Evolutionary conservation across 2,113 vertebrate species (phyloP), one percentile per base, ranked within the genome.

Genomic region (Albula goreensis): DNA sequence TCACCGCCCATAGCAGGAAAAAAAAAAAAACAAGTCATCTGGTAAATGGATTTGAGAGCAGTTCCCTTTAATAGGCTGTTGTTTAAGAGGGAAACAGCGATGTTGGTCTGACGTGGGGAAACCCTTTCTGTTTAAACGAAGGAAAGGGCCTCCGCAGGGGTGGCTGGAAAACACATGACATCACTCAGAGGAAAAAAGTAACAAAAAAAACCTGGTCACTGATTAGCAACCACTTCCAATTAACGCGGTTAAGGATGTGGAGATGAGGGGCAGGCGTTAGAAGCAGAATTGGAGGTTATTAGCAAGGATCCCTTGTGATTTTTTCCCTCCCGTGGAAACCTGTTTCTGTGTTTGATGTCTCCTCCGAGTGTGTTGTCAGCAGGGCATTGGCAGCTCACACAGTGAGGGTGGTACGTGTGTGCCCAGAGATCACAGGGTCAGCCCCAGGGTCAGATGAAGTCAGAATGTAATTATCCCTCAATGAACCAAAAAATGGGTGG

Each of bases 391-490:
- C n/a, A 92, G 91, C 90, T 91, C 90, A 89, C 92, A 91, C 89
- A 90, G 92, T 92, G 89, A 92, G 85, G 85, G 57, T 81, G 83
- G 86, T 91, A 90, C 88, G 90, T 90, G 92, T 91, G 88, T 31
- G 83, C 92, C 85, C 88, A 92, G 93, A 31, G 70, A 51, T 74
- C 70, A 74, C 94, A 93, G 93, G 95, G 94, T 95, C 94, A 95
- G 91, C 89, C 93, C 94, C 94, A 94, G 95, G 95, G 95, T 95
- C 92, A 90, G 92, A 96, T 96, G 95, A 96, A 95, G 95, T 95
- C 94, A 96, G 94, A 95, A 95, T 95, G 94, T 94, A 95, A 96
- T 96, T 96, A 96, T 93, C 92, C 93, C 93, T 96, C 94, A 95
- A 95, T 95, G 94, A 96, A 96, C 93, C 93, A 95, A 94, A 94